Percentiles rank a stretch among this genome's conserved stretches.
Conservation (phyloP, 2,797 vertebrate species). For the Limosa lapponica region DNA sequence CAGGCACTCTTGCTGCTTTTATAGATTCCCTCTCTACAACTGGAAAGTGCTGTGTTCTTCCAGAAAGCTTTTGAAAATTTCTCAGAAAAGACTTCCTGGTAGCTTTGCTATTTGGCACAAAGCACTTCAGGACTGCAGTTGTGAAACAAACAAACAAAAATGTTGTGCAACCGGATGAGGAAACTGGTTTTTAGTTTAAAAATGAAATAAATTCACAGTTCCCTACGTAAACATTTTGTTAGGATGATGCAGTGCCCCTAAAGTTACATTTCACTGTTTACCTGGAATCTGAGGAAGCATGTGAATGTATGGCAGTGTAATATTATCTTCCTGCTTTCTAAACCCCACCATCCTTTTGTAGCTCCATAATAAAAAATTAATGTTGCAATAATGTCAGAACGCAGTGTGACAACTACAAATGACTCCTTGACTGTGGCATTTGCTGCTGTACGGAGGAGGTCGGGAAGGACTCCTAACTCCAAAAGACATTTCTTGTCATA, state of each 20-base stretch:
- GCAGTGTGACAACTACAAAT: not conserved
- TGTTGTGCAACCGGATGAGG: not conserved
- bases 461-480: not conserved
- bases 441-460: not conserved
- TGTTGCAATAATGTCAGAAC: not conserved
- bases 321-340: not conserved
- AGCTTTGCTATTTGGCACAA: not conserved
- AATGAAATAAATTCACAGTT: not conserved
- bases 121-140: not conserved
- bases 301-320: not conserved
- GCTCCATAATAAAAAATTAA: not conserved
- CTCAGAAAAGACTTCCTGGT: not conserved
- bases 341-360: not conserved
- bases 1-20: not conserved
- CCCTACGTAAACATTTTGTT: not conserved
- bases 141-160: not conserved
- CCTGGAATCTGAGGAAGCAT: not conserved
- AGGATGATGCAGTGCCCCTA: not conserved
- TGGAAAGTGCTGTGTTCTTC: not conserved
- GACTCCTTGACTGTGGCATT: not conserved
- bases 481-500: not conserved
- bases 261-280: not conserved
- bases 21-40: not conserved
- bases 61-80: conserved; percentile 10
- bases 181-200: not conserved